These are phyloP conservation scores for cattle (Bos taurus) DNA, from an alignment of 2,113 vertebrate genomes.

Conservation along the genomic window ARS-UCD2.0 NC_037348.1:57297001-57297500, in stretches of 20 bases:
- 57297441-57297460: rapidly evolving
- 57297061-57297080: neutral
- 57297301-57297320: neutral
- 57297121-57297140: neutral
- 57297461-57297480: neutral
- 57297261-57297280: neutral
- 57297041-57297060: rapidly evolving
- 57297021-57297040: rapidly evolving
- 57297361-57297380: neutral
- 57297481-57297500: rapidly evolving
- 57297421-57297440: neutral
- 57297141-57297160: neutral
- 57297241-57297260: neutral
- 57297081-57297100: neutral
- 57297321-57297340: rapidly evolving
- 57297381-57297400: neutral
- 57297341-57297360: neutral
- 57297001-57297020: neutral
- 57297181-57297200: neutral
- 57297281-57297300: neutral
- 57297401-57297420: neutral
- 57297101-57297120: neutral
- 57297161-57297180: no score
- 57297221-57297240: neutral
- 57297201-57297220: neutral